These are phyloP conservation scores for Caenorhabditis inopinata DNA, from an alignment of 1,140 invertebrate species.

Conservation along the genomic window DNA sequence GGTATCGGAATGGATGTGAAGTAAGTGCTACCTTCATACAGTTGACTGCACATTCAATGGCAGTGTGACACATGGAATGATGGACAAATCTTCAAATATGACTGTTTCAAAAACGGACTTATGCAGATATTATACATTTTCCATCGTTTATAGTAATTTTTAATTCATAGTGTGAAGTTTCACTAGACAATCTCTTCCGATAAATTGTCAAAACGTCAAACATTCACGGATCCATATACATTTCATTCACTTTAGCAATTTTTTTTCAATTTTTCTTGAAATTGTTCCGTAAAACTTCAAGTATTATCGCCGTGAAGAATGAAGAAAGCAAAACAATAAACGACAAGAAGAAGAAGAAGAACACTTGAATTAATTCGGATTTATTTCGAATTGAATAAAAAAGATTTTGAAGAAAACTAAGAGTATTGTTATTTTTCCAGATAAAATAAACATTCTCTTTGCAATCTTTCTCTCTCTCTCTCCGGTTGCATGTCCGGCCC, in stretches of 20 bases:
- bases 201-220: too few relatives aligned
- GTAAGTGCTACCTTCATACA: constrained; percentile 11
- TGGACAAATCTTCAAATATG: background rate
- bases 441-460: background rate
- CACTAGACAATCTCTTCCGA: too few relatives aligned
- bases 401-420: background rate
- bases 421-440: background rate
- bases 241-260: too few relatives aligned
- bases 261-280: too few relatives aligned
- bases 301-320: too few relatives aligned
- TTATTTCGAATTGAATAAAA: background rate
- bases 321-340: background rate
- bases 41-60: constrained; percentile 18
- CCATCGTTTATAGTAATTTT: too few relatives aligned
- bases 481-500: background rate
- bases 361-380: background rate
- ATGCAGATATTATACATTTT: too few relatives aligned
- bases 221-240: too few relatives aligned
- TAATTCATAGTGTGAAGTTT: too few relatives aligned
- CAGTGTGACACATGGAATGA: constrained; percentile 4
- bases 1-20: constrained; percentile 15
- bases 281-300: too few relatives aligned
- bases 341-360: background rate
- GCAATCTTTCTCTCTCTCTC: background rate
- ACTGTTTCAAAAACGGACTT: too few relatives aligned